phyloP scores from a whole-genome alignment of 1,140 invertebrate species.

The Drosophila quadrilineata region DNA sequence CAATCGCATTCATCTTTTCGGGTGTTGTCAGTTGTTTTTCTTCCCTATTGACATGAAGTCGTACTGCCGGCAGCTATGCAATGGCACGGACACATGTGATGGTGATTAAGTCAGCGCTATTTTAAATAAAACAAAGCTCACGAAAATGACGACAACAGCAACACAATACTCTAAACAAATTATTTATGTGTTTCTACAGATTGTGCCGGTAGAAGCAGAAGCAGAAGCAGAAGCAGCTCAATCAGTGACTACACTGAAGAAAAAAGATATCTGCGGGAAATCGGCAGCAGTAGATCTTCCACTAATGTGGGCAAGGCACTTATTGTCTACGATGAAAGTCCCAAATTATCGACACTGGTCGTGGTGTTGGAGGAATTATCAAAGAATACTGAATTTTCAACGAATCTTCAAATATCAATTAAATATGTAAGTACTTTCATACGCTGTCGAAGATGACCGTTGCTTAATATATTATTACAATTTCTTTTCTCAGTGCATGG shows the following conservation, averaged over 20 bases:
- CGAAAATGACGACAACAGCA: constrained; percentile 14
- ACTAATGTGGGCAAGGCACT: constrained; percentile 66
- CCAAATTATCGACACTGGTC: constrained; percentile 36
- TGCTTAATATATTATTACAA: background rate
- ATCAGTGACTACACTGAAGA: background rate
- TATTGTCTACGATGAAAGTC: constrained; percentile 42
- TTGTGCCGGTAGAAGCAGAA: background rate
- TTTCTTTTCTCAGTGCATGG: constrained; percentile 32
- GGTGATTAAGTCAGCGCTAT: constrained; percentile 58
- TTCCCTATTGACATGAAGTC: constrained; percentile 19
- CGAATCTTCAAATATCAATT: constrained; percentile 58
- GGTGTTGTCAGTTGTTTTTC: constrained; percentile 12
- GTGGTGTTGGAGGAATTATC: constrained; percentile 63
- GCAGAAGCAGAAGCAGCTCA: background rate
- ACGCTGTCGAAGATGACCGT: background rate
- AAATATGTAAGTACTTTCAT: constrained; percentile 52
- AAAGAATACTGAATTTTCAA: constrained; percentile 62
- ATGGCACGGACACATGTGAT: constrained; percentile 4
- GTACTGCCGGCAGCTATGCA: constrained; percentile 12
- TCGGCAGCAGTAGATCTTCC: constrained; percentile 55
- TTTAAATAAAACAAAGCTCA: constrained; percentile 26
- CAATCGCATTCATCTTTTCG: background rate
- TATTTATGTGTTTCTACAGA: constrained; percentile 11
- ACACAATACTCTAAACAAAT: background rate
- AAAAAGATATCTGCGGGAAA: constrained; percentile 30